Conservation (phyloP, 2,888 invertebrate genomes). For the Homarus gammarus region DNA sequence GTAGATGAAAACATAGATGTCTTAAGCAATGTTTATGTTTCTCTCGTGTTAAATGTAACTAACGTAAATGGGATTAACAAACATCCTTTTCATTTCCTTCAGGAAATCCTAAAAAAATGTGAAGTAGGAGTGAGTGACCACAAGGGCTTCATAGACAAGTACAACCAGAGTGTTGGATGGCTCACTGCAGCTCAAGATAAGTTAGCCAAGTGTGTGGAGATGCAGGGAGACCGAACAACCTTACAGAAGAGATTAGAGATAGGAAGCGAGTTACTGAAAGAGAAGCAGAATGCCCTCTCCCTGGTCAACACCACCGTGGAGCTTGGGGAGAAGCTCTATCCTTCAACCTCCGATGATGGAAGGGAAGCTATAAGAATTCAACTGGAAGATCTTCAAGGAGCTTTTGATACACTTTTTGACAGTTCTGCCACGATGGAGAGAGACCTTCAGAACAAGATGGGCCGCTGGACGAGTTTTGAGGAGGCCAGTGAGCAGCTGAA, state of each 20-base stretch:
- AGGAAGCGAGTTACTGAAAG: conserved; percentile 86
- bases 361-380: conserved; percentile 91
- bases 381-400: conserved; percentile 89
- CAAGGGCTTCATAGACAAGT: conserved; percentile 88
- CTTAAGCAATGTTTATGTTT: too few relatives aligned
- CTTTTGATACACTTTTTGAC: conserved; percentile 90
- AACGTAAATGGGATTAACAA: not conserved
- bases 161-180: conserved; percentile 91
- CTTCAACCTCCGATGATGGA: conserved; percentile 91
- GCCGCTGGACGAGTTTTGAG: conserved; percentile 92
- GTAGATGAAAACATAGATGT: too few relatives aligned
- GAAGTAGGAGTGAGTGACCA: conserved; percentile 93
- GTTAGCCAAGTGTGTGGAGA: conserved; percentile 82
- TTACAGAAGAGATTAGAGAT: conserved; percentile 86
- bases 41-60: too few relatives aligned
- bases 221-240: conserved; percentile 83
- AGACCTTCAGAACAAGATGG: conserved; percentile 89
- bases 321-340: conserved; percentile 91
- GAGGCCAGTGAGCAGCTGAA: conserved; percentile 89
- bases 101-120: conserved; percentile 93
- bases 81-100: conserved; percentile 69
- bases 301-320: conserved; percentile 91
- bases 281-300: conserved; percentile 87
- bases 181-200: conserved; percentile 87
- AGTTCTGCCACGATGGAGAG: conserved; percentile 88